phyloP scores from a whole-genome alignment of 2,113 vertebrate genomes.

The Boulengerochromis microlepis region DNA sequence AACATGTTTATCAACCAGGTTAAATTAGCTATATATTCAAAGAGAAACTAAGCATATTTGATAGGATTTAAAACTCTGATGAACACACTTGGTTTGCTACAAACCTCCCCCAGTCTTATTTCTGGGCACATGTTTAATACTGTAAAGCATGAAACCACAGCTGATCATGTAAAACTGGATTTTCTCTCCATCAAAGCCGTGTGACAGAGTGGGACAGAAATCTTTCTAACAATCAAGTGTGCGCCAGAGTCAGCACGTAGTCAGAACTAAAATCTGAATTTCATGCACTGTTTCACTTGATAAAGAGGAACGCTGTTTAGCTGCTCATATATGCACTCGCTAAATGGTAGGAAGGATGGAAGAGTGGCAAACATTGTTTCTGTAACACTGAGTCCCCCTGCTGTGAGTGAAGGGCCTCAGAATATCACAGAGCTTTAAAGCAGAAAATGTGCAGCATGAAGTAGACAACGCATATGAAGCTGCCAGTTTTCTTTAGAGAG shows the following conservation, averaged over 20 bases:
- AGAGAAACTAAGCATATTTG: background rate
- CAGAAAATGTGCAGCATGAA: background rate
- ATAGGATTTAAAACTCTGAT: background rate
- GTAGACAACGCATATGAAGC: background rate
- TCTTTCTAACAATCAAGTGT: slow-evolving; percentile 35
- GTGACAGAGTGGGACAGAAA: slow-evolving; percentile 24
- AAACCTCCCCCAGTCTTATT: background rate
- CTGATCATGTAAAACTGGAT: slow-evolving; percentile 1
- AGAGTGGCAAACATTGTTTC: background rate
- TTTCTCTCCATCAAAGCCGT: slow-evolving; percentile 23
- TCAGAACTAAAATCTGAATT: slow-evolving; percentile 11
- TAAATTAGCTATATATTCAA: background rate
- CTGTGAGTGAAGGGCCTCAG: background rate
- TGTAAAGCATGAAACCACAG: background rate
- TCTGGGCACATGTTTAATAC: background rate
- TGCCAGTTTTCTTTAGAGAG: background rate
- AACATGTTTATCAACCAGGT: background rate
- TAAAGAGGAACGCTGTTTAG: background rate
- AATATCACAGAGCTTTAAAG: background rate
- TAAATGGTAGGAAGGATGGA: background rate
- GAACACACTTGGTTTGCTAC: background rate
- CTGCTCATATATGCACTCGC: background rate
- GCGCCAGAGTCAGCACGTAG: background rate
- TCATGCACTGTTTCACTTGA: slow-evolving; percentile 17
- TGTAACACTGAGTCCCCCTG: slow-evolving; percentile 14